Evolutionary conservation across 2,797 vertebrate genomes (phyloP).

Genomic region (Hoplostethus atlanticus): DNA sequence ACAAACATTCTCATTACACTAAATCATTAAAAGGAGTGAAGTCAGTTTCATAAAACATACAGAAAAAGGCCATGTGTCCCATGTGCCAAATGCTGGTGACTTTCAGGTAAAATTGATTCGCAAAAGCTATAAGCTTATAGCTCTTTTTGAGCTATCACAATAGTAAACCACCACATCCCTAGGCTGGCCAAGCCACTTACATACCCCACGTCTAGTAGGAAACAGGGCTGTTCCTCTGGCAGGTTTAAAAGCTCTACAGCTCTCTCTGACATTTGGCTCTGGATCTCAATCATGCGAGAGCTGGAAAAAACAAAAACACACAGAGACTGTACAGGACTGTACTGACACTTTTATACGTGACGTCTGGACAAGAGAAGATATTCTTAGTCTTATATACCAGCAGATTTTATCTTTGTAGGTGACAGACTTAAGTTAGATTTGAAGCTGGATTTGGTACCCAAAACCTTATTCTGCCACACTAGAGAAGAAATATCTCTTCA

Average conservation of each 20-base stretch:
- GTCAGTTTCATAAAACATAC: no score
- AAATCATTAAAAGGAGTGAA: neutral
- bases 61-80: neutral
- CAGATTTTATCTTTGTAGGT: neutral
- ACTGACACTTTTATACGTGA: neutral
- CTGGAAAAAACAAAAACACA: conserved; percentile 71
- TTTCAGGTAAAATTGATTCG: neutral
- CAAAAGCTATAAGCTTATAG: neutral
- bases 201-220: conserved; percentile 94
- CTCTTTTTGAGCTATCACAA: no score
- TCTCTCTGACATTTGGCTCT: conserved; percentile 94
- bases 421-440: neutral
- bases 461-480: neutral
- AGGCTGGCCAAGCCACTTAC: conserved; percentile 1
- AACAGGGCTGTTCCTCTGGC: conserved; percentile 88
- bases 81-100: neutral
- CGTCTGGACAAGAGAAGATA: no score
- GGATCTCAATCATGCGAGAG: conserved; percentile 95
- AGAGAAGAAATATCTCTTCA: neutral
- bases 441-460: neutral
- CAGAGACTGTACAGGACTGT: neutral
- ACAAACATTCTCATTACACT: neutral
- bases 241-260: conserved; percentile 92
- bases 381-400: no score
- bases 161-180: no score